Conservation (phyloP, 2,888 invertebrate species). For the Spicauda simplicius region DNA sequence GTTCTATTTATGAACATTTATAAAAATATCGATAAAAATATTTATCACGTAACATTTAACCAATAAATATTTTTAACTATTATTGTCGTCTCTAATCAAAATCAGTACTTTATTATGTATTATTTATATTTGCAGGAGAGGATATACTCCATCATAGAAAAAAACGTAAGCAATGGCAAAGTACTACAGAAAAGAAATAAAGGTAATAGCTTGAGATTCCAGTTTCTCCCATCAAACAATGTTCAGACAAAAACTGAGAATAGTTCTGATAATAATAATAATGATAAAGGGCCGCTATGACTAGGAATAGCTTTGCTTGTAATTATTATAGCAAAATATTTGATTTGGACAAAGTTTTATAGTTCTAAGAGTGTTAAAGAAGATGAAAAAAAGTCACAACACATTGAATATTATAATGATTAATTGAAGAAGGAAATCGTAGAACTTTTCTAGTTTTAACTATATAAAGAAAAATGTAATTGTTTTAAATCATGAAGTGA, state of each 20-base stretch:
- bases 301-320: conserved; percentile 61
- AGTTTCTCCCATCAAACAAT: conserved; percentile 80
- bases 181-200: conserved; percentile 87
- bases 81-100: too few relatives aligned
- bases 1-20: too few relatives aligned
- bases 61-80: too few relatives aligned
- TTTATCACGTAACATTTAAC: too few relatives aligned
- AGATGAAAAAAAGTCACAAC: neutral
- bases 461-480: too few relatives aligned
- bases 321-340: conserved; percentile 64
- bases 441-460: neutral
- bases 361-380: conserved; percentile 43
- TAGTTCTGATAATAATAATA: conserved; percentile 46
- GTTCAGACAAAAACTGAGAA: conserved; percentile 48
- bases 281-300: conserved; percentile 71
- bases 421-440: neutral
- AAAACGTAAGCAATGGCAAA: conserved; percentile 78
- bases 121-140: conserved; percentile 74
- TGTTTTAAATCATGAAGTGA: neutral
- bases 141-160: conserved; percentile 84
- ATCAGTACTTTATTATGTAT: too few relatives aligned
- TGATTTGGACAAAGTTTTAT: conserved; percentile 60
- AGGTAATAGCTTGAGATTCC: conserved; percentile 86
- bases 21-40: too few relatives aligned
- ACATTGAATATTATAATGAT: conserved; percentile 30